These are phyloP conservation scores for Abrostola triplasia DNA, from an alignment of 2,888 invertebrate genomes.

Conservation along the genomic window DNA sequence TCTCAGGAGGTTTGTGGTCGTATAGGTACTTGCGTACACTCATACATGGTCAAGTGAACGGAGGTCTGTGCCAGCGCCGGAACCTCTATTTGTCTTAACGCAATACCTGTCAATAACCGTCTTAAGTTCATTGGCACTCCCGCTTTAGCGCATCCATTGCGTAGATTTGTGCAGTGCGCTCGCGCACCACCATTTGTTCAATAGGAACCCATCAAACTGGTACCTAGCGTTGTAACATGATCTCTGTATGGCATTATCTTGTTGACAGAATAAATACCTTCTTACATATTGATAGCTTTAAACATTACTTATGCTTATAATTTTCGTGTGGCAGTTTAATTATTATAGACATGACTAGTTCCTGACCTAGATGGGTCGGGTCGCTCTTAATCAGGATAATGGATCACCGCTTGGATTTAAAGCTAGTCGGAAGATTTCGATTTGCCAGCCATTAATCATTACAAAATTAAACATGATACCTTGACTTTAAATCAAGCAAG, in stretches of 20 bases:
- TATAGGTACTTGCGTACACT: conserved; percentile 65
- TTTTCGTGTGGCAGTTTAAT: conserved; percentile 15
- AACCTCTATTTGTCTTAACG: conserved; percentile 87
- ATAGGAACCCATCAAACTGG: conserved; percentile 80
- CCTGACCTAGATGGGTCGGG: conserved; percentile 1
- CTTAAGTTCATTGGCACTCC: conserved; percentile 87
- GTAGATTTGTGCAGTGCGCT: conserved; percentile 83
- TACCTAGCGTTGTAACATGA: conserved; percentile 79
- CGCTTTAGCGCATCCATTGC: conserved; percentile 85
- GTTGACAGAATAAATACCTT: conserved; percentile 83
- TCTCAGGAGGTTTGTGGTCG: conserved; percentile 81
- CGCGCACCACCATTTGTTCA: conserved; percentile 73
- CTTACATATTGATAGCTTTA: conserved; percentile 75
- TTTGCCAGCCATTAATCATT: conserved; percentile 9
- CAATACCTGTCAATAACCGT: conserved; percentile 87
- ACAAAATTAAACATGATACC: conserved; percentile 8
- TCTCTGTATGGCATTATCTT: conserved; percentile 83
- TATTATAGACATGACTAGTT: not conserved
- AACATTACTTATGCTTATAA: conserved; percentile 2
- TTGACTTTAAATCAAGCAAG: not conserved
- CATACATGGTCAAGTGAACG: conserved; percentile 82
- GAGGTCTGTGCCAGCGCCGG: conserved; percentile 84
- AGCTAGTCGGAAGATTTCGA: not conserved
- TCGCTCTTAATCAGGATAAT: conserved; percentile 44
- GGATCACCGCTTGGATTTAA: conserved; percentile 16